Conservation (phyloP, 2,113 vertebrate genomes). For the Aphyosemion australe region DNA sequence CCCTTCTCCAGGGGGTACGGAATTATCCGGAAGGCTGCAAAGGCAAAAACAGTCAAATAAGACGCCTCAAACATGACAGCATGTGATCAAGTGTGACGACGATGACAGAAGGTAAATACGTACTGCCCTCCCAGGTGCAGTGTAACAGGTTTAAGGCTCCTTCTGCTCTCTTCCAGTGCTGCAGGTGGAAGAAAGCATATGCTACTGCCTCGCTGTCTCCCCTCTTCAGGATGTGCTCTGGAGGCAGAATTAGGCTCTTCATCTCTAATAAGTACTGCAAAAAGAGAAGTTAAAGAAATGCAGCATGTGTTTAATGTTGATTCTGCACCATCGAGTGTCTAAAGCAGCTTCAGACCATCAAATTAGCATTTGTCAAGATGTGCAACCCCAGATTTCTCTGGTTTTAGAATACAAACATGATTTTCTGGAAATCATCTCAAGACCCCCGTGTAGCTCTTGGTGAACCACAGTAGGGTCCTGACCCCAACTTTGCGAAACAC, state of each 20-base stretch:
- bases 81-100: conserved; percentile 4
- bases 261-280: conserved; percentile 96
- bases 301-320: neutral
- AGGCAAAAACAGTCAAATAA: conserved; percentile 3
- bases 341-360: too few species aligned
- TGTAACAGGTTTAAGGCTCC: conserved; percentile 96
- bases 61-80: neutral
- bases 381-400: too few species aligned
- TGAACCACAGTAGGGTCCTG: too few species aligned
- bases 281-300: conserved; percentile 16
- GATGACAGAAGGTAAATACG: conserved; percentile 61
- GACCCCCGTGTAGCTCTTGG: too few species aligned
- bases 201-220: conserved; percentile 98
- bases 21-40: conserved; percentile 95
- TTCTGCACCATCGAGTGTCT: too few species aligned
- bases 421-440: too few species aligned
- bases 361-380: too few species aligned
- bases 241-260: conserved; percentile 98
- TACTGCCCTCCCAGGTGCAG: conserved; percentile 99
- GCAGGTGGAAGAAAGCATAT: conserved; percentile 98
- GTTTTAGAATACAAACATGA: too few species aligned
- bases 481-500: too few species aligned
- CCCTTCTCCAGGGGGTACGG: conserved; percentile 97
- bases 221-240: conserved; percentile 97
- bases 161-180: conserved; percentile 99